Conservation (phyloP, 2,888 invertebrate genomes). For the Xestia sexstrigata region DNA sequence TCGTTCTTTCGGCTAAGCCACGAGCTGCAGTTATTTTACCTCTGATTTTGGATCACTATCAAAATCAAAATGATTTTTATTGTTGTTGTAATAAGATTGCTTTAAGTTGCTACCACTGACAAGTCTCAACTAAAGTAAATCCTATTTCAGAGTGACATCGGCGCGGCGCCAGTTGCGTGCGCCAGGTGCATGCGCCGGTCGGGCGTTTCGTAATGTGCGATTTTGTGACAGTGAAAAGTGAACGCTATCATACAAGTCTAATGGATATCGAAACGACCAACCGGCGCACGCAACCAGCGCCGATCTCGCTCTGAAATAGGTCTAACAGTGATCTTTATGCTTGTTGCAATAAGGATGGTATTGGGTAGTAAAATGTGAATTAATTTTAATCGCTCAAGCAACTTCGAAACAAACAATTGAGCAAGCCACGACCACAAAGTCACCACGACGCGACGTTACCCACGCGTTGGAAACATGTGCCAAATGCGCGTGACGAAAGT, state of each 20-base stretch:
- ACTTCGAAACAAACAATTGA: not conserved
- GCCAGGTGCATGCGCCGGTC: no score
- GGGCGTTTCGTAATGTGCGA: no score
- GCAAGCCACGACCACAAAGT: not conserved
- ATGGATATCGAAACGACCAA: no score
- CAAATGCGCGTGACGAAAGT: not conserved
- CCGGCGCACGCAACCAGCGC: no score
- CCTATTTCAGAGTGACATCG: no score
- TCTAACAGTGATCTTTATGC: not conserved
- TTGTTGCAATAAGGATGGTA: not conserved
- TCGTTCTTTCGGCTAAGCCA: not conserved
- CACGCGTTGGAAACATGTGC: not conserved
- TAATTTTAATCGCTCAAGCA: not conserved
- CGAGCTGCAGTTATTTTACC: not conserved
- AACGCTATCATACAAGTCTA: no score
- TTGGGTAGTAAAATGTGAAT: not conserved
- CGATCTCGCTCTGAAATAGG: no score
- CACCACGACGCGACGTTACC: not conserved
- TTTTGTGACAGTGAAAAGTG: no score
- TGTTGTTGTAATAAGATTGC: not conserved
- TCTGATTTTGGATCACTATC: not conserved
- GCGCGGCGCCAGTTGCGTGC: no score
- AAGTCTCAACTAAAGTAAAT: not conserved
- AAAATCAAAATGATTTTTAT: not conserved
- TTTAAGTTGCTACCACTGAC: not conserved